Evolutionary conservation across 2,888 invertebrate genomes (phyloP), one percentile per base, ranked within the genome.

Genomic region (Drosophila prolongata): DNA sequence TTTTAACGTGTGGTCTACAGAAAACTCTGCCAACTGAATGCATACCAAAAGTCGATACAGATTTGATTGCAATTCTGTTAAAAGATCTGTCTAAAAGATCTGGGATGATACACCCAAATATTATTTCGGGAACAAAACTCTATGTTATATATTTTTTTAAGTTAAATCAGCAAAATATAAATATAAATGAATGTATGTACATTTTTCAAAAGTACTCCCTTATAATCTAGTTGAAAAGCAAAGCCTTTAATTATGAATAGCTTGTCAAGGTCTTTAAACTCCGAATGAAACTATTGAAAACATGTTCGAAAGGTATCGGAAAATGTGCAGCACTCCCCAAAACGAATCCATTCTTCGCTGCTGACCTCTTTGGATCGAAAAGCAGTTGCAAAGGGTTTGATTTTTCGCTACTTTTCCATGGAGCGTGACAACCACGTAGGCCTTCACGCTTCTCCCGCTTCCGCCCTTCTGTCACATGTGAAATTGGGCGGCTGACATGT

Each of bases 381-480:
- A 19, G 5, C 77, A 82, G 67, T 85, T 85, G 77, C 87, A 81
- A 19, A 19, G 30, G 34, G 19, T 24, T 38, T 59, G 40, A 34
- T 55, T 42, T 55, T 56, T 19, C 13, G 11, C 30, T 30, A 42
- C 58, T 56, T 47, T 56, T 30, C 58, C 42, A 34, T 40, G n/a
- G 34, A 59, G 57, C 58, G 58, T 59, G 56, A 59, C 58, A 59
- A 14, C 34, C 42, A 59, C 58, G 58, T 59, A 73, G 64, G 47
- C 46, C 52, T 30, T 53, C 38, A 58, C 40, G 40, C 40, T 62
- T 61, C 30, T 34, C 34, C 46, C 61, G 38, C 44, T 47, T 61
- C 61, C 62, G 40, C 38, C 55, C 49, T 13, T 27, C 72, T 70
- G 75, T 77, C 81, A 71, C 87, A 78, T 84, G 81, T 74, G 76